A percentile compares a stretch with the other conserved stretches of the same genome.
Evolutionary conservation across 1,140 invertebrate genomes (phyloP).

Genomic region (Calycopis cecrops): DNA sequence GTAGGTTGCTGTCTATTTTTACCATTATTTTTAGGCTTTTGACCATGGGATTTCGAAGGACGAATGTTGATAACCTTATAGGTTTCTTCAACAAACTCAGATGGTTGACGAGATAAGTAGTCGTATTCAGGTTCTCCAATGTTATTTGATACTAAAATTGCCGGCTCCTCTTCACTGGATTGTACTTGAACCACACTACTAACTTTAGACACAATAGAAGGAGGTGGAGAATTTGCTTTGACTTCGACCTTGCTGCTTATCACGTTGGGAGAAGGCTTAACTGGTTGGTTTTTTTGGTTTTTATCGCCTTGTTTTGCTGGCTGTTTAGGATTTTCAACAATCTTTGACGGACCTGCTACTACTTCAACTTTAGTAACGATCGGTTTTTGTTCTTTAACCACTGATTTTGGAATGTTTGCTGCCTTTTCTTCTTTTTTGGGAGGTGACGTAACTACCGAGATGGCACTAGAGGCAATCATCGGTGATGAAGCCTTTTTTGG

Average conservation of each 20-base stretch:
- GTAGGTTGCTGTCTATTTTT: constrained; percentile 66
- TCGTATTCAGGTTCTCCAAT: constrained; percentile 88
- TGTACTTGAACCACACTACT: constrained; percentile 74
- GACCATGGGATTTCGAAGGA: constrained; percentile 65
- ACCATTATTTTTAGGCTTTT: constrained; percentile 60
- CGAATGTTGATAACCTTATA: constrained; percentile 77
- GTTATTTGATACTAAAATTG: constrained; percentile 78
- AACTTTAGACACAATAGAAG: constrained; percentile 52
- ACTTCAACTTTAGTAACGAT: constrained; percentile 77
- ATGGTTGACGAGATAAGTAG: constrained; percentile 86
- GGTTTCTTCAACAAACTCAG: constrained; percentile 86
- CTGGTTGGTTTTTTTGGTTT: constrained; percentile 46
- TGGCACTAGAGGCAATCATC: constrained; percentile 54
- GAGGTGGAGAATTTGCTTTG: constrained; percentile 50
- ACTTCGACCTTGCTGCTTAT: constrained; percentile 74
- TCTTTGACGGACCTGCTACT: constrained; percentile 68
- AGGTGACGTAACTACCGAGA: constrained; percentile 65
- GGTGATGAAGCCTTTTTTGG: constrained; percentile 55
- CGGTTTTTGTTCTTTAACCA: constrained; percentile 63
- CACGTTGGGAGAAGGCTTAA: constrained; percentile 52
- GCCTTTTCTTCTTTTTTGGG: constrained; percentile 68
- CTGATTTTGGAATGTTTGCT: constrained; percentile 56
- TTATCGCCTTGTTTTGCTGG: constrained; percentile 50
- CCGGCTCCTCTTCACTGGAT: constrained; percentile 67
- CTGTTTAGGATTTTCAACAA: constrained; percentile 52